Conservation (phyloP, 2,888 invertebrate species). For the Pammene fasciana region DNA sequence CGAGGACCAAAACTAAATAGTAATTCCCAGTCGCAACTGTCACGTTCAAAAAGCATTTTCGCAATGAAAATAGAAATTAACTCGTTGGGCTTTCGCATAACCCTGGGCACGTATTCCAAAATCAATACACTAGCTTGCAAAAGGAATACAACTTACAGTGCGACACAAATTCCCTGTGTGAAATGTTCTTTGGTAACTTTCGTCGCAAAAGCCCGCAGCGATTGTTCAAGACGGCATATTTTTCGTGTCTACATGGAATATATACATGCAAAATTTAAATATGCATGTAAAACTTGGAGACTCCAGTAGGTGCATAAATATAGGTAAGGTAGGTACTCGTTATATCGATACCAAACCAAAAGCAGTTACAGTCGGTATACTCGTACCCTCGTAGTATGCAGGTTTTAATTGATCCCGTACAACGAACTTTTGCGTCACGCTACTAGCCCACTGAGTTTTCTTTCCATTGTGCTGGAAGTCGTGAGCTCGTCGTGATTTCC, state of each 20-base stretch:
- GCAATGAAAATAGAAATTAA: constrained; percentile 58
- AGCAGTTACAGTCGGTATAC: too few relatives aligned
- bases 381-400: too few relatives aligned
- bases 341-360: background rate
- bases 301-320: background rate
- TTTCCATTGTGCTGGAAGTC: constrained; percentile 30
- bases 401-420: background rate
- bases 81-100: constrained; percentile 52
- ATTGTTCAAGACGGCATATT: background rate
- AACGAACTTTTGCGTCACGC: constrained; percentile 1
- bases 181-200: constrained; percentile 17
- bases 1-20: constrained; percentile 32
- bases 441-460: constrained; percentile 31
- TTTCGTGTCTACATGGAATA: background rate
- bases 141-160: constrained; percentile 35
- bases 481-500: constrained; percentile 46
- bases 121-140: constrained; percentile 53
- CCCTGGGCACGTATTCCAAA: constrained; percentile 54
- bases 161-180: constrained; percentile 18
- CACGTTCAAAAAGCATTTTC: constrained; percentile 54
- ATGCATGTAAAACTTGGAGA: background rate
- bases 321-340: too few relatives aligned
- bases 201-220: background rate
- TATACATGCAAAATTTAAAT: background rate
- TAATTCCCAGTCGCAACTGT: constrained; percentile 50